Evolutionary conservation across 1,140 invertebrate genomes (phyloP), one percentile per base, ranked within the genome.

Genomic region (Thaumatotibia leucotreta): DNA sequence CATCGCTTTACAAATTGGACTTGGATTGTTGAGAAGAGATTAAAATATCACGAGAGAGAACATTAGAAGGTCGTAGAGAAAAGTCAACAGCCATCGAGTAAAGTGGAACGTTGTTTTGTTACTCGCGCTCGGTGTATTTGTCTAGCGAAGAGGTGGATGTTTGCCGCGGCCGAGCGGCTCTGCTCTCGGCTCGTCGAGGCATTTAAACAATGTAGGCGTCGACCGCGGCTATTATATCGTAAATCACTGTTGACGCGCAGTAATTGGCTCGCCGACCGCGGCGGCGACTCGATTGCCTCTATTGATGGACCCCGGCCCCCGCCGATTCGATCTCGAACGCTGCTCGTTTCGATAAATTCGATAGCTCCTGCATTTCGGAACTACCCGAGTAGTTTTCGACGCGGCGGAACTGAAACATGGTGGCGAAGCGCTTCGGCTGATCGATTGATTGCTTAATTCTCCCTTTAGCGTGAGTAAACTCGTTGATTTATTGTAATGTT

Each of bases 191-290:
- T 45, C 17, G 75, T 77, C 72, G 72, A 77, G 73, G 76, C 80
- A 84, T 88, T 88, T 77, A 83, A 86, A 84, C 86, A 86, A 85
- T 86, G 85, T 88, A 83, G 81, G 84, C 85, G 79, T 75, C 71
- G 72, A 70, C 73, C 72, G 62, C 67, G 70, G 77, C 77, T 75
- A 85, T 87, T 89, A 86, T 87, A 81, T 83, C 86, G 80, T 89
- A 89, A 89, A 89, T 89, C 83, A 87, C 67, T 72, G 84, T 78
- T 84, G 86, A 89, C 83, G 79, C 78, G 76, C 79, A 69, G 83
- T 88, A 88, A 88, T 88, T 88, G 86, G 77, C 79, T 77, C 74
- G 75, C 67, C 64, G 68, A 64, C 78, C 78, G 79, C 77, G 76
- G 64, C 73, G 68, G 70, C 77, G 75, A 73, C 63, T 76, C 77